Base-by-base conservation (phyloP, 2,888 invertebrate species). In the Parapristionchus giblindavisi region DNA sequence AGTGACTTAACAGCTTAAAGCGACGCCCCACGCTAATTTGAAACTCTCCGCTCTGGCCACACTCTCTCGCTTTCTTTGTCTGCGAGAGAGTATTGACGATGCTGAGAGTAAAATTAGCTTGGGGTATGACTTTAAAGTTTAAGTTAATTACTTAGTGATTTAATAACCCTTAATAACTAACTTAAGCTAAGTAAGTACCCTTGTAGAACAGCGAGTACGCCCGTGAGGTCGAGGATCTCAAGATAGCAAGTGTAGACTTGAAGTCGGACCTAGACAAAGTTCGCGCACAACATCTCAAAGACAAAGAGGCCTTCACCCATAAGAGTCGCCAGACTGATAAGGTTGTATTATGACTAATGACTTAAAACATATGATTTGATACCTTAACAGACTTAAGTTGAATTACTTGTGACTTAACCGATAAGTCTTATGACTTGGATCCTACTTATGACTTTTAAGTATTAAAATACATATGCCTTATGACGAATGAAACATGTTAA, bases 251-350 rank as follows among this genome's bases (percentile, higher is more conserved):
- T 58, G 86, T 84, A 8, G 85, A 85, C 14, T 77, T 86, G 32
- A 83, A 83, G 68, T 77, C 79, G 43, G 85, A 87, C 65, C 73
- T 87, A 40, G 71, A 80, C 14, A 82, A 84, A 65, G 73, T 61
- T 34, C 2, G 60, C 3, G 4, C 78, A 11, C 75, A 77, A 21
- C 83, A 83, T 79, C 81, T 85, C 38, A 84, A 85, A 36, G 85
- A 87, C 32, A 81, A 84, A 48, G 79, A 85, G 75, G 79, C 80
- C 34, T 80, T 83, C 81, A 77, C 84, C 29, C 88, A 88, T 77
- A 87, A 86, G 68, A 75, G 83, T 4, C 65, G 87, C 40, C 86
- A 87, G 76, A 84, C 85, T 52, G 87, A 86, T 75, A 88, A 88
- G 76, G 82, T 76, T n/a, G n/a, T n/a, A n/a, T 38, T 27, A 14